A percentile compares a stretch with the other conserved stretches of the same genome.
Conservation (phyloP, 1,140 invertebrate species). For the Conus ventricosus region DNA sequence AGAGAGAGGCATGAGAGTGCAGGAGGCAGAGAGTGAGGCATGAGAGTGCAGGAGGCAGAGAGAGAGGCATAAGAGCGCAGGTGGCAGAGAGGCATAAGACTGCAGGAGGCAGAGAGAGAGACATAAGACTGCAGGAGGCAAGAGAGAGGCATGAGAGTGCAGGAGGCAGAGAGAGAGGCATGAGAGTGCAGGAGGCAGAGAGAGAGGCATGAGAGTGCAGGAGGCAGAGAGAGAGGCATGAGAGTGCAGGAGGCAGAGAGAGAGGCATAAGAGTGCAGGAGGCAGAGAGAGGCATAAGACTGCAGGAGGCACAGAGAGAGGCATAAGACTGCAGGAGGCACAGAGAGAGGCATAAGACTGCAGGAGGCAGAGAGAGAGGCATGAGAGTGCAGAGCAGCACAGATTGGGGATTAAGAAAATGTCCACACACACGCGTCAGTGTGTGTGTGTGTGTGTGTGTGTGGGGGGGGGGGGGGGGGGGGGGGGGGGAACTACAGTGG, state of each 20-base stretch:
- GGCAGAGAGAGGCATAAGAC: not conserved
- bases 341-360: not conserved
- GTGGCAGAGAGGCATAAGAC: too few species aligned
- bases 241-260: not conserved
- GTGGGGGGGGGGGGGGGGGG: too few species aligned
- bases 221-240: not conserved
- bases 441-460: too few species aligned
- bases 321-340: too few species aligned
- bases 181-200: too few species aligned
- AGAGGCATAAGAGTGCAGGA: too few species aligned
- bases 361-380: not conserved
- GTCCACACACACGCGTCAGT: too few species aligned
- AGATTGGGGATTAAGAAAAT: constrained; percentile 22
- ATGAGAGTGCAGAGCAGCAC: not conserved
- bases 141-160: not conserved
- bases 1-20: not conserved
- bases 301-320: not conserved
- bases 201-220: not conserved
- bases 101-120: not conserved
- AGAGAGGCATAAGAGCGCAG: too few species aligned
- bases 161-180: not conserved
- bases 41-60: too few species aligned
- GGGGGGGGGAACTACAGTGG: too few species aligned
- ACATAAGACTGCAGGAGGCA: too few species aligned
- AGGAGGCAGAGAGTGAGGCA: not conserved